Conservation (phyloP, 2,113 vertebrate genomes). For the Fulica atra region DNA sequence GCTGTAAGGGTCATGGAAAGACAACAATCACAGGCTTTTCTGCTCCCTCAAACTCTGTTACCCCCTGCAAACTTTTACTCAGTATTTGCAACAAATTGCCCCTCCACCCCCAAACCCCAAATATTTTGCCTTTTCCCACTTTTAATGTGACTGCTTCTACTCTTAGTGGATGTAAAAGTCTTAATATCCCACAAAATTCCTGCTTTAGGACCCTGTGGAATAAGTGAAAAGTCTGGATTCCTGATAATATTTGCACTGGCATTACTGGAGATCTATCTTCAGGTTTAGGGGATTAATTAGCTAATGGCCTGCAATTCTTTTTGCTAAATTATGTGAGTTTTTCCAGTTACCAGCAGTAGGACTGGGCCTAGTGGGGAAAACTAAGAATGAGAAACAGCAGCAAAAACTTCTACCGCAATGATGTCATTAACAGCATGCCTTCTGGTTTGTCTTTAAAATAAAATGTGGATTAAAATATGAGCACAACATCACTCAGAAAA, state of each 20-base stretch:
- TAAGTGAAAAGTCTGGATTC: neutral
- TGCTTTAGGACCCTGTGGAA: neutral
- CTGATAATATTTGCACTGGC: neutral
- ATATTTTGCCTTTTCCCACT: neutral
- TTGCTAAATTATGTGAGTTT: neutral
- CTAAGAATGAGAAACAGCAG: neutral
- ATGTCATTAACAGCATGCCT: neutral
- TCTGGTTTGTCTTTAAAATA: neutral
- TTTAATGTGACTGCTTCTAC: neutral
- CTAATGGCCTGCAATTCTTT: neutral
- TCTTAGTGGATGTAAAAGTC: neutral
- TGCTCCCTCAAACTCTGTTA: neutral
- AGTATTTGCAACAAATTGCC: neutral
- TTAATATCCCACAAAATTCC: neutral
- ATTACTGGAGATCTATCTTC: neutral
- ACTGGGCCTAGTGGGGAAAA: neutral
- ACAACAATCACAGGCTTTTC: neutral
- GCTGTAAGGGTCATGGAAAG: neutral
- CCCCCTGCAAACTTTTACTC: neutral
- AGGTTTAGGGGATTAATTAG: neutral
- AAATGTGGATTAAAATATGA: neutral
- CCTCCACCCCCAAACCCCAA: neutral
- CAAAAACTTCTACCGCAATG: neutral
- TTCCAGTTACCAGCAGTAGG: neutral
- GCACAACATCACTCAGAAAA: neutral